Evolutionary conservation across 1,140 invertebrate species (phyloP).

Genomic region (Adoxophyes honmai): DNA sequence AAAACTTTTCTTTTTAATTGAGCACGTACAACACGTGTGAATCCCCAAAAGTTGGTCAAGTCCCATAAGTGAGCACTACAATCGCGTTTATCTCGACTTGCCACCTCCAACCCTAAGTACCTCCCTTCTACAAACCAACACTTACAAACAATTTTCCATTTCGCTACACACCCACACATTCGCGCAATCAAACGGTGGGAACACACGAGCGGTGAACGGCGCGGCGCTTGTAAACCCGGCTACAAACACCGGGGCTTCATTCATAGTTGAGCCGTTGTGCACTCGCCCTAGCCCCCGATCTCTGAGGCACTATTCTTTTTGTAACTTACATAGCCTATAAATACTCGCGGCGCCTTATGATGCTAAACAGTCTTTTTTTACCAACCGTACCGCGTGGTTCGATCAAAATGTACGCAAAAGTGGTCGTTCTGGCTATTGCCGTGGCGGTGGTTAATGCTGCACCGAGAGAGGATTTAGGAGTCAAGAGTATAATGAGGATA

Average conservation of each 20-base stretch:
- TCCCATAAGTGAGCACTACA: no score
- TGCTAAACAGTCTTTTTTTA: slow-evolving; percentile 55
- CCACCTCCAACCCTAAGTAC: slow-evolving; percentile 13
- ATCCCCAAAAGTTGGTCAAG: no score
- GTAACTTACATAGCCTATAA: slow-evolving; percentile 56
- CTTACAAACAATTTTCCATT: slow-evolving; percentile 38
- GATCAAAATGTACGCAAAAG: slow-evolving; percentile 37
- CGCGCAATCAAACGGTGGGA: neutral
- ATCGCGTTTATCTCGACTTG: neutral
- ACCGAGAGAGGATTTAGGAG: slow-evolving; percentile 59
- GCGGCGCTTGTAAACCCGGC: neutral
- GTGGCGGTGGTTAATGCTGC: slow-evolving; percentile 23
- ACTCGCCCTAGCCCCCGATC: slow-evolving; percentile 43
- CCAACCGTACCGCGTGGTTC: slow-evolving; percentile 30
- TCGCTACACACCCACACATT: slow-evolving; percentile 47
- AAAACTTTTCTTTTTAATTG: no score
- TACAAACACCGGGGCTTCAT: slow-evolving; percentile 2
- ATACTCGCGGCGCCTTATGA: slow-evolving; percentile 36
- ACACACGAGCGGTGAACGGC: slow-evolving; percentile 20
- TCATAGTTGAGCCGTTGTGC: slow-evolving; percentile 21
- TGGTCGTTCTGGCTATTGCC: slow-evolving; percentile 30
- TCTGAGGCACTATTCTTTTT: slow-evolving; percentile 47
- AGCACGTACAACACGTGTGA: no score
- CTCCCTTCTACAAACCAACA: slow-evolving; percentile 27
- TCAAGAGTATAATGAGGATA: slow-evolving; percentile 77